Evolutionary conservation across 2,888 invertebrate genomes (phyloP).

Genomic region (Tineola bisselliella): DNA sequence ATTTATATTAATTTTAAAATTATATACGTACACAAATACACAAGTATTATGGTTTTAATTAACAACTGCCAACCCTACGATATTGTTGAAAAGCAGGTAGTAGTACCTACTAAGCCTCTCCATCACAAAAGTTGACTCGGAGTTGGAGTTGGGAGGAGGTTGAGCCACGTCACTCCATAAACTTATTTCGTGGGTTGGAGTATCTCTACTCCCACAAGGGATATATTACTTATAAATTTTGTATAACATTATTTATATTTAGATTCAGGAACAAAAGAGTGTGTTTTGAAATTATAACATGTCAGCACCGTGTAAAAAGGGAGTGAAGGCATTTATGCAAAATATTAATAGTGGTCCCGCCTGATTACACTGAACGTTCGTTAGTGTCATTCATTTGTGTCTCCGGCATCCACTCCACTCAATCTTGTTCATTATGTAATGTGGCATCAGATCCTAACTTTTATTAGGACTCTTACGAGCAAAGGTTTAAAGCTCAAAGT

Average conservation of each 20-base stretch:
- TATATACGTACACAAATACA: no score
- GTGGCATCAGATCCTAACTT: not conserved
- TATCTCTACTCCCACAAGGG: constrained; percentile 18
- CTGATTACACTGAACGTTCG: constrained; percentile 52
- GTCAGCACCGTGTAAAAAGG: no score
- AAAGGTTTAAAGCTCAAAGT: not conserved
- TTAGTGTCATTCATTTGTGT: constrained; percentile 60
- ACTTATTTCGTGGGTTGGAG: constrained; percentile 24
- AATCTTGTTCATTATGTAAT: constrained; percentile 60
- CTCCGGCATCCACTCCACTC: constrained; percentile 48
- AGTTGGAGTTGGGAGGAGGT: constrained; percentile 28
- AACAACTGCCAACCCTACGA: constrained; percentile 19
- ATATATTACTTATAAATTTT: not conserved
- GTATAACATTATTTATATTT: not conserved
- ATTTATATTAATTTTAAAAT: not conserved
- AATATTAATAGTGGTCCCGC: constrained; percentile 36
- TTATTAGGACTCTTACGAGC: not conserved
- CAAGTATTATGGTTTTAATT: not conserved
- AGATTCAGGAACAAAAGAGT: no score
- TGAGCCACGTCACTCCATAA: constrained; percentile 23
- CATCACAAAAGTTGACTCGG: constrained; percentile 21
- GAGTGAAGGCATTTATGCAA: not conserved
- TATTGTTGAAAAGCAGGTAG: constrained; percentile 17
- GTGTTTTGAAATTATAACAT: no score
- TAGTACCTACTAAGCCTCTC: constrained; percentile 14